A percentile compares a stretch with the other conserved stretches of the same genome.
Conservation (phyloP, 1,140 invertebrate genomes). For the Eumeta japonica region DNA sequence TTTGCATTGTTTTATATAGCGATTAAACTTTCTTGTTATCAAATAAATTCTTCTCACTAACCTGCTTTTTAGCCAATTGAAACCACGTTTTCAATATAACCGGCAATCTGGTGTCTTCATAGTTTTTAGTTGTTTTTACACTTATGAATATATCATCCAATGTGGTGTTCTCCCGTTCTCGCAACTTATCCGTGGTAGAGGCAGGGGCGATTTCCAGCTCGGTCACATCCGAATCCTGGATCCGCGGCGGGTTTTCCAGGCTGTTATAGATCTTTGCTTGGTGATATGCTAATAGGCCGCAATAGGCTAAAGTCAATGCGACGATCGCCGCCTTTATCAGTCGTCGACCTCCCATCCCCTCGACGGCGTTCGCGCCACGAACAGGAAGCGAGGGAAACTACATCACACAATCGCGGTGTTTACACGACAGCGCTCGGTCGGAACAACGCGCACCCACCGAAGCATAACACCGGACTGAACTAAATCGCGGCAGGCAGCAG, state of each 20-base stretch:
- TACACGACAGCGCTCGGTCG: slow-evolving; percentile 28
- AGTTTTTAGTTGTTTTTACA: slow-evolving; percentile 89
- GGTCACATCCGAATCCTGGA: slow-evolving; percentile 27
- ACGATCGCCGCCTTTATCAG: slow-evolving; percentile 41
- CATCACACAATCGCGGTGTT: slow-evolving; percentile 7
- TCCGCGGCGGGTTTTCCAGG: slow-evolving; percentile 55
- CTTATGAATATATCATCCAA: slow-evolving; percentile 89
- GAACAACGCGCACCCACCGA: slow-evolving; percentile 15
- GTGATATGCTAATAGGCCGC: slow-evolving; percentile 66
- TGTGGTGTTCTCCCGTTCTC: slow-evolving; percentile 60
- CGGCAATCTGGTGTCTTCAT: slow-evolving; percentile 80
- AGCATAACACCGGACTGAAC: background rate
- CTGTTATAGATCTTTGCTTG: slow-evolving; percentile 52
- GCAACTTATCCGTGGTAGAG: too few relatives aligned
- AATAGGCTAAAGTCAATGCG: slow-evolving; percentile 57
- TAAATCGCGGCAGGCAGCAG: too few relatives aligned
- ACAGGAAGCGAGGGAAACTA: slow-evolving; percentile 10
- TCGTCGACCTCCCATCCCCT: slow-evolving; percentile 44
- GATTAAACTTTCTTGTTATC: too few relatives aligned
- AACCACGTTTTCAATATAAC: slow-evolving; percentile 92
- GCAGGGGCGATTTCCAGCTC: too few relatives aligned
- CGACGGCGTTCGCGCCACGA: slow-evolving; percentile 57
- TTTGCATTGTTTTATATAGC: too few relatives aligned
- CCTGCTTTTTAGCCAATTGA: slow-evolving; percentile 85
- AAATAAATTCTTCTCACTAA: slow-evolving; percentile 45